phyloP scores from a whole-genome alignment of 2,113 vertebrate genomes.

The Larimichthys polyactis region DNA sequence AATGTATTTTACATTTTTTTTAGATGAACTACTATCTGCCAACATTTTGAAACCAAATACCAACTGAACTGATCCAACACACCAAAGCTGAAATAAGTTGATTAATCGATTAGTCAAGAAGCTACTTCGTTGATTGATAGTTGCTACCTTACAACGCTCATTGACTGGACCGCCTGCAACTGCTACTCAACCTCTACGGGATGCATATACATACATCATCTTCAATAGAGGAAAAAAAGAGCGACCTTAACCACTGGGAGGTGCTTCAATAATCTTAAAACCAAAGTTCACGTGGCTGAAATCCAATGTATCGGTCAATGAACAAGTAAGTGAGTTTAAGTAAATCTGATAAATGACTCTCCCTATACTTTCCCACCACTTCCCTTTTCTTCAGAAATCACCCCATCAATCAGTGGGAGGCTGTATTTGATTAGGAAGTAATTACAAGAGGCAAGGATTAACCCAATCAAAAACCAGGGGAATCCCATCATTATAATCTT shows the following conservation, averaged over 20 bases:
- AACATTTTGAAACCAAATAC: neutral
- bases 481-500: conserved; percentile 74
- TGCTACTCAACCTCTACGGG: neutral
- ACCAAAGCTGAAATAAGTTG: neutral
- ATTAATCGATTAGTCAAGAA: neutral
- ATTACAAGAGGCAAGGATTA: conserved; percentile 68
- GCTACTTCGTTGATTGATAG: neutral
- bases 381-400: conserved; percentile 1
- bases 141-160: neutral
- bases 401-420: conserved; percentile 24
- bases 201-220: neutral
- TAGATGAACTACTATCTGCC: neutral
- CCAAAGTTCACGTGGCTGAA: neutral
- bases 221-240: neutral
- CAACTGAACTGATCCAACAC: neutral
- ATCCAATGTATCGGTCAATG: neutral
- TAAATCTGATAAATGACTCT: neutral
- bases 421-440: conserved; percentile 57
- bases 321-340: neutral
- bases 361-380: neutral
- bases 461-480: conserved; percentile 61
- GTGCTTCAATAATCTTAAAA: neutral
- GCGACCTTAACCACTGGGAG: neutral
- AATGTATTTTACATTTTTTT: neutral
- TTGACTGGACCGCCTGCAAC: neutral